Conservation (phyloP, 2,888 invertebrate species). For the Cephus nigrinus region DNA sequence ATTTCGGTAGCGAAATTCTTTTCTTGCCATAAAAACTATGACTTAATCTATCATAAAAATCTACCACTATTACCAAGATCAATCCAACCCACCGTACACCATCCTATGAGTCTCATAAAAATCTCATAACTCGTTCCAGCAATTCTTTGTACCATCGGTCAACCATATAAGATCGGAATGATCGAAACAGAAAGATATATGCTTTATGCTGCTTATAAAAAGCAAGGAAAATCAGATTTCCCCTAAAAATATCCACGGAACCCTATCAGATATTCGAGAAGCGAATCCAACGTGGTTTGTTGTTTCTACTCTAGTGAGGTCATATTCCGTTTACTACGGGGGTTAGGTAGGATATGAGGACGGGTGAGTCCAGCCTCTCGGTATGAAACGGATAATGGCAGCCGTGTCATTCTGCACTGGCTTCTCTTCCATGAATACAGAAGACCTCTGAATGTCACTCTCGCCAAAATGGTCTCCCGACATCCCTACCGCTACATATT, state of each 20-base stretch:
- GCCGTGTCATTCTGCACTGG: background rate
- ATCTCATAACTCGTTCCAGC: background rate
- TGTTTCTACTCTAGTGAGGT: background rate
- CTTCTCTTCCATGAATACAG: constrained; percentile 4
- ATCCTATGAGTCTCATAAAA: background rate
- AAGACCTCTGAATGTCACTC: constrained; percentile 9
- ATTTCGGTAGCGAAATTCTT: background rate
- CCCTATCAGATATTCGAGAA: background rate
- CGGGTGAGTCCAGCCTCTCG: background rate
- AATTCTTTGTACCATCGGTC: background rate
- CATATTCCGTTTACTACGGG: constrained; percentile 1
- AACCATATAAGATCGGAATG: background rate
- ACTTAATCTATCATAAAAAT: background rate
- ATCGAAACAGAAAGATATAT: background rate
- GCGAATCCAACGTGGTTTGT: background rate
- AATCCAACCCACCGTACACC: background rate
- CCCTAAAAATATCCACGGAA: background rate
- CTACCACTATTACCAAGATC: background rate
- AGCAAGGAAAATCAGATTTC: background rate
- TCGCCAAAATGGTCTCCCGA: background rate
- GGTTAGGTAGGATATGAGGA: background rate
- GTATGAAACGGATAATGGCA: constrained; percentile 8
- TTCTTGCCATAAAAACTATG: background rate
- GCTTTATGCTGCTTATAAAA: background rate
- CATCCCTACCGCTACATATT: background rate